phyloP scores from a whole-genome alignment of 2,113 vertebrate species.

The Datnioides undecimradiatus region DNA sequence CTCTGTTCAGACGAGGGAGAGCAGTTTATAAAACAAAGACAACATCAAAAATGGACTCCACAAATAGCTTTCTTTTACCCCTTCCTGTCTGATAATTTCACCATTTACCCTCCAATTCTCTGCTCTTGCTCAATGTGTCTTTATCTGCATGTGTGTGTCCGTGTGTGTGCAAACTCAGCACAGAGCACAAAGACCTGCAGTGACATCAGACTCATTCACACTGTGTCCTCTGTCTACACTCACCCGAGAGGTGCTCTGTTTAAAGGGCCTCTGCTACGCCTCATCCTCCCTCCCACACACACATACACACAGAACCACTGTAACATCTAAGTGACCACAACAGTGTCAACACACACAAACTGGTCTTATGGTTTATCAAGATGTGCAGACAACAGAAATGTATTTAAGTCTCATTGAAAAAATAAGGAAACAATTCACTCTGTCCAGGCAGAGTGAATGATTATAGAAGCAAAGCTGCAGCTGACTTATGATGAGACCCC shows the following conservation, averaged over 20 bases:
- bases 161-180: constrained; percentile 68
- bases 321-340: constrained; percentile 54
- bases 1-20: constrained; percentile 47
- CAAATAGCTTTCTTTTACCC: background rate
- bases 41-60: constrained; percentile 35
- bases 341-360: constrained; percentile 40
- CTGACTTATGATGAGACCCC: constrained; percentile 56
- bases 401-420: background rate
- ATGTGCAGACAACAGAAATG: constrained; percentile 6
- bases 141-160: constrained; percentile 9
- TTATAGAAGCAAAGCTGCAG: constrained; percentile 7
- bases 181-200: constrained; percentile 76
- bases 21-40: constrained; percentile 53
- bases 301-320: constrained; percentile 25
- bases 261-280: constrained; percentile 52
- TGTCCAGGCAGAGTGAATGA: constrained; percentile 14
- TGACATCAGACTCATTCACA: constrained; percentile 79
- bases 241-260: constrained; percentile 71
- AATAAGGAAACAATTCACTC: constrained; percentile 1
- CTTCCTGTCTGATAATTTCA: constrained; percentile 32
- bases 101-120: constrained; percentile 9
- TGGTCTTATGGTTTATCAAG: constrained; percentile 9
- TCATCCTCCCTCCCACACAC: constrained; percentile 4
- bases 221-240: constrained; percentile 70
- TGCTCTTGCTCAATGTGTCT: constrained; percentile 39